These are phyloP conservation scores for Drosophila pallidifrons DNA, from an alignment of 1,140 invertebrate genomes.

Conservation along the genomic window DNA sequence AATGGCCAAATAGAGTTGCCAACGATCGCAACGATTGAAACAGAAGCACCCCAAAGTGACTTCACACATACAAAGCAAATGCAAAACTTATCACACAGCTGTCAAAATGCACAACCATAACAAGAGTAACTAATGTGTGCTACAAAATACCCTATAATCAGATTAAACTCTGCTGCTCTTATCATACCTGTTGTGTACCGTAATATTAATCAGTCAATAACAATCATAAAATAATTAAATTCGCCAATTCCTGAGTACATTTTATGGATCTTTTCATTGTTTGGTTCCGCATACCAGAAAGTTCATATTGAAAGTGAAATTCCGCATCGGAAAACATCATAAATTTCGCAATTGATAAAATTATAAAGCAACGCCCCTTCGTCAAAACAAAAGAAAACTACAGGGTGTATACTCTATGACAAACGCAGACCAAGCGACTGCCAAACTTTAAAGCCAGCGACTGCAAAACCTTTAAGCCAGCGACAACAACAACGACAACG, in stretches of 20 bases:
- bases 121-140: neutral
- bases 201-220: neutral
- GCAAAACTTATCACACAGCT: conserved; percentile 29
- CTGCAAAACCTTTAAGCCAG: conserved; percentile 11
- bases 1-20: conserved; percentile 9
- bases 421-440: conserved; percentile 4
- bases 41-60: conserved; percentile 6
- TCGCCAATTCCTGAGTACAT: neutral
- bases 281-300: neutral
- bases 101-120: conserved; percentile 10
- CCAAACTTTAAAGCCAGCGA: neutral
- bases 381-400: no score
- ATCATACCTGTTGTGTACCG: neutral
- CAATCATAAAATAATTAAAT: neutral
- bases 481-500: conserved; percentile 10
- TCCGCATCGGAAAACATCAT: neutral
- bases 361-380: neutral
- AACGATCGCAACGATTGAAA: neutral
- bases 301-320: neutral
- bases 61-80: conserved; percentile 22
- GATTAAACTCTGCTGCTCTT: neutral
- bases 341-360: neutral
- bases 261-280: neutral
- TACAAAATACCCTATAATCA: conserved; percentile 1
- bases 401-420: conserved; percentile 1